Conservation (phyloP, 2,888 invertebrate genomes). For the Melanostoma scalare region DNA sequence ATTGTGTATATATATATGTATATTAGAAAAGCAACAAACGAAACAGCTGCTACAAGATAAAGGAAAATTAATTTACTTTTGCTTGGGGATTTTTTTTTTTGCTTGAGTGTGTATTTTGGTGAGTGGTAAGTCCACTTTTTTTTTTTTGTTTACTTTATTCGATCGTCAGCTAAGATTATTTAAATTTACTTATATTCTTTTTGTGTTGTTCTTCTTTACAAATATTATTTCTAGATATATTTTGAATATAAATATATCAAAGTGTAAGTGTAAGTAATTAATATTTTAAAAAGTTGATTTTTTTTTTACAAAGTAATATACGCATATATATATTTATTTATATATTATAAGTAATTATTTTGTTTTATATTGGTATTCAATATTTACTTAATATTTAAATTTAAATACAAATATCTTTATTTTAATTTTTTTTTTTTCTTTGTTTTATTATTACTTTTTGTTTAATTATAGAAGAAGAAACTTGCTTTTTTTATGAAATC, state of each 20-base stretch:
- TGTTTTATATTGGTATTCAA: constrained; percentile 74
- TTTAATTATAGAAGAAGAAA: constrained; percentile 57
- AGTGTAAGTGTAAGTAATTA: constrained; percentile 68
- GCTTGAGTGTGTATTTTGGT: constrained; percentile 35
- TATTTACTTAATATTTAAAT: constrained; percentile 75
- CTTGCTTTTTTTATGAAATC: constrained; percentile 64
- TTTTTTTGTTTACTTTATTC: constrained; percentile 49
- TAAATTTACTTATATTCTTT: constrained; percentile 52
- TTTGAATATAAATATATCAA: constrained; percentile 71
- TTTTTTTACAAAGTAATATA: constrained; percentile 71
- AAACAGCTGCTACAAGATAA: constrained; percentile 50
- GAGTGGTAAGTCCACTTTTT: constrained; percentile 51
- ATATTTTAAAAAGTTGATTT: constrained; percentile 64
- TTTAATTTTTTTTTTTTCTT: constrained; percentile 57
- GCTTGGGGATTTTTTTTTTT: background rate
- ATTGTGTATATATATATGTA: constrained; percentile 42
- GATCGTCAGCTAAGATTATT: constrained; percentile 66
- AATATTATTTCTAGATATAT: constrained; percentile 70
- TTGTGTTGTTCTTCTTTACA: constrained; percentile 62
- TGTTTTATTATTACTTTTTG: constrained; percentile 6
- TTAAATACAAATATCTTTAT: constrained; percentile 74
- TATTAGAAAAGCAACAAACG: constrained; percentile 25
- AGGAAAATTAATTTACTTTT: constrained; percentile 49
- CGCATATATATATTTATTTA: constrained; percentile 68
- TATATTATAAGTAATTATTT: constrained; percentile 74